Evolutionary conservation across 2,888 invertebrate genomes (phyloP).

Genomic region (Scotopteryx bipunctaria): DNA sequence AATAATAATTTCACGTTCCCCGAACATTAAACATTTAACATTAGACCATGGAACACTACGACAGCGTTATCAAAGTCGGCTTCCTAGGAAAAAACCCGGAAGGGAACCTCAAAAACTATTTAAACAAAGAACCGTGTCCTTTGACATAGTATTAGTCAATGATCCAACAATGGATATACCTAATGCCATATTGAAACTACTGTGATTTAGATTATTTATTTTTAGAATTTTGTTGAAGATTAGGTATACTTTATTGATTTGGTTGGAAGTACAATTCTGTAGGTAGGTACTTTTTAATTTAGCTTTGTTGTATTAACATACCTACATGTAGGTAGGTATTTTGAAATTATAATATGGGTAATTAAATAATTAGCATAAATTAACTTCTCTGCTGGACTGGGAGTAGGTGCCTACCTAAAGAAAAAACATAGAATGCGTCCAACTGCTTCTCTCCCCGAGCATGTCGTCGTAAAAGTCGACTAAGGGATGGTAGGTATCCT

Average conservation of each 20-base stretch:
- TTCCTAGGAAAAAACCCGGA: slow-evolving; percentile 92
- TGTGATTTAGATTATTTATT: slow-evolving; percentile 55
- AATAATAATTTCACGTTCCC: too few species aligned
- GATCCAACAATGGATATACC: slow-evolving; percentile 90
- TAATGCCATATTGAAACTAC: slow-evolving; percentile 66
- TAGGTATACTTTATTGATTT: slow-evolving; percentile 12
- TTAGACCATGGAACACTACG: slow-evolving; percentile 90
- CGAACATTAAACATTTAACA: too few species aligned
- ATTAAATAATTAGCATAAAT: too few species aligned
- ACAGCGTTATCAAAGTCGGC: slow-evolving; percentile 93
- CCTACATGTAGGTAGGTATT: too few species aligned
- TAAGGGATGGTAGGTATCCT: too few species aligned
- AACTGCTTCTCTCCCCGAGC: too few species aligned
- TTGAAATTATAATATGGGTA: too few species aligned
- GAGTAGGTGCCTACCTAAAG: too few species aligned
- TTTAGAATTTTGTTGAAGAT: slow-evolving; percentile 21
- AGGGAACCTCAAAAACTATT: slow-evolving; percentile 87
- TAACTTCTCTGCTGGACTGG: too few species aligned
- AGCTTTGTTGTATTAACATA: slow-evolving; percentile 1
- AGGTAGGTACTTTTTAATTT: slow-evolving; percentile 8
- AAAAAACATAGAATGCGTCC: too few species aligned
- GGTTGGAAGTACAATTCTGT: slow-evolving; percentile 10
- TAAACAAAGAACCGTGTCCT: too few species aligned
- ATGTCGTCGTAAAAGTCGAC: too few species aligned
- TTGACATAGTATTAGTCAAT: slow-evolving; percentile 95